Conservation (phyloP, 2,797 vertebrate genomes). For the Arrhamphus sclerolepis region DNA sequence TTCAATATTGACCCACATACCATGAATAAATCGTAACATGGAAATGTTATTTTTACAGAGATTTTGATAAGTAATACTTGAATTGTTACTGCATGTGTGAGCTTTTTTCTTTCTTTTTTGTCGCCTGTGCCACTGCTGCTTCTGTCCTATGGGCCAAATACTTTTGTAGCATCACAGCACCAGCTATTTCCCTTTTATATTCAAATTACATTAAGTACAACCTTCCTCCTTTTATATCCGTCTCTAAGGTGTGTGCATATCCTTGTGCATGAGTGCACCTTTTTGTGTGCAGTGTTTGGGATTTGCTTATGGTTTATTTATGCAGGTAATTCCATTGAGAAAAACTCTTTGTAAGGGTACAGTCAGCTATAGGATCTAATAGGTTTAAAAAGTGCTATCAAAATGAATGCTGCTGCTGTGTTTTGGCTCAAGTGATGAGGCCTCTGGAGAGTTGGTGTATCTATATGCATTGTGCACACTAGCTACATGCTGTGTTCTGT, state of each 20-base stretch:
- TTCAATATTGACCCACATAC: too few relatives aligned
- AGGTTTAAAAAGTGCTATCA: slow-evolving; percentile 69
- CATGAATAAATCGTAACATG: too few relatives aligned
- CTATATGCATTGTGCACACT: slow-evolving; percentile 33
- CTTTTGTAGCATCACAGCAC: slow-evolving; percentile 39
- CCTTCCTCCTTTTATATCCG: slow-evolving; percentile 60
- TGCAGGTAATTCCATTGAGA: slow-evolving; percentile 66
- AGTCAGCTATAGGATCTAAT: slow-evolving; percentile 65
- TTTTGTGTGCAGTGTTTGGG: slow-evolving; percentile 68
- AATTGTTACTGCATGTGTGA: slow-evolving; percentile 1
- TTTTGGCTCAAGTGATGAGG: slow-evolving; percentile 68
- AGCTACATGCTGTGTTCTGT: slow-evolving; percentile 2
- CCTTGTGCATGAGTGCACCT: slow-evolving; percentile 33
- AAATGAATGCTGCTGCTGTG: slow-evolving; percentile 68
- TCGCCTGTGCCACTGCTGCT: slow-evolving; percentile 17
- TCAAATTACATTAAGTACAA: slow-evolving; percentile 62
- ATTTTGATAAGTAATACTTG: neutral
- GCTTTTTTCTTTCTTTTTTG: slow-evolving; percentile 1
- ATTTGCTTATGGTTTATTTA: slow-evolving; percentile 75
- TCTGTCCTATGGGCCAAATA: slow-evolving; percentile 58
- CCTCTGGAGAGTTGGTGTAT: slow-evolving; percentile 61
- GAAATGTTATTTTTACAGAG: too few relatives aligned
- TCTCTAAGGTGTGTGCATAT: slow-evolving; percentile 41
- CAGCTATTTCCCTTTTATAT: slow-evolving; percentile 68
- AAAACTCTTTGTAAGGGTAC: slow-evolving; percentile 60